Evolutionary conservation across 1,140 invertebrate genomes (phyloP).

Genomic region (Zophobas atratus): DNA sequence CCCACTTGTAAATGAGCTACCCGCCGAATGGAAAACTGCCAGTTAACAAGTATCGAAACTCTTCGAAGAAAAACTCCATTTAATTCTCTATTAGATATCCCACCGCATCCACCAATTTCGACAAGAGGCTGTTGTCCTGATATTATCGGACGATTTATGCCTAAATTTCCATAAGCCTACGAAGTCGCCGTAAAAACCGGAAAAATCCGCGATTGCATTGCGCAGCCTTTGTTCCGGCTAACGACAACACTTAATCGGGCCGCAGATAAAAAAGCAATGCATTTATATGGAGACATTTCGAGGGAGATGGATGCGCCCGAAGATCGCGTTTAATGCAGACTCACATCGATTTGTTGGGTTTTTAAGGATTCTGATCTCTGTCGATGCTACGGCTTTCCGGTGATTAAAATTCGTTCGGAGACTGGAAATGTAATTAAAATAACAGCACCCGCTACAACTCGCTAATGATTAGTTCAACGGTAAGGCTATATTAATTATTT

Average conservation of each 20-base stretch:
- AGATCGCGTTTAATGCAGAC: neutral
- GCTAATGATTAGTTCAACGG: slow-evolving; percentile 23
- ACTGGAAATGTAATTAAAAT: slow-evolving; percentile 3
- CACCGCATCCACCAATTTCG: neutral
- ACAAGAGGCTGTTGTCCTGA: slow-evolving; percentile 3
- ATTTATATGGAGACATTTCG: slow-evolving; percentile 40
- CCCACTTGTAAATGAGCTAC: too few relatives aligned
- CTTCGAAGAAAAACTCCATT: too few relatives aligned
- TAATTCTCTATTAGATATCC: neutral
- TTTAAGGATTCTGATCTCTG: neutral
- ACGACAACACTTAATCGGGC: slow-evolving; percentile 27
- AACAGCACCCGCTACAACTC: slow-evolving; percentile 2
- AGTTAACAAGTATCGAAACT: too few relatives aligned
- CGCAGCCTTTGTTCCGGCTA: slow-evolving; percentile 15
- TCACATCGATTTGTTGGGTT: slow-evolving; percentile 5
- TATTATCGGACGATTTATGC: slow-evolving; percentile 12
- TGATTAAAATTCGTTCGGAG: slow-evolving; percentile 24
- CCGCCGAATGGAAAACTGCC: too few relatives aligned
- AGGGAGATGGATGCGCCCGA: neutral
- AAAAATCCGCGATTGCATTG: slow-evolving; percentile 9
- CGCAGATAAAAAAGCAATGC: slow-evolving; percentile 39
- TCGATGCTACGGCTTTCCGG: neutral
- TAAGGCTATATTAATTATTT: slow-evolving; percentile 24
- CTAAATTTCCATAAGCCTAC: slow-evolving; percentile 29
- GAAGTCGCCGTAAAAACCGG: slow-evolving; percentile 10